A percentile compares a stretch with the other conserved stretches of the same genome.
Evolutionary conservation across 2,113 vertebrate genomes (phyloP).

Genomic region (Nematolebias whitei): DNA sequence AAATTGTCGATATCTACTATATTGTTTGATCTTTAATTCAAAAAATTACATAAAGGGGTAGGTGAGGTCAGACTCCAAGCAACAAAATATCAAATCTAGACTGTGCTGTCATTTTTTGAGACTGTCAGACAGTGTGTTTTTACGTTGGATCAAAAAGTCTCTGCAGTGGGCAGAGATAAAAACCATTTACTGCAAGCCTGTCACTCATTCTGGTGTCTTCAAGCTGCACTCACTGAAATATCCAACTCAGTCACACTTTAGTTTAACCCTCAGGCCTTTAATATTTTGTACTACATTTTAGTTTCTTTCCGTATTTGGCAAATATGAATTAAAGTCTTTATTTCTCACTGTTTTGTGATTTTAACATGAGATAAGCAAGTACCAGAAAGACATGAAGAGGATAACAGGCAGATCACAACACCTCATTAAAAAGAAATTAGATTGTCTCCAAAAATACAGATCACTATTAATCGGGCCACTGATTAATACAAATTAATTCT

Average conservation of each 20-base stretch:
- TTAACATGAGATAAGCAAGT: not conserved
- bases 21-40: too few relatives aligned
- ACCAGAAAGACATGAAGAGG: conserved; percentile 29
- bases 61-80: conserved; percentile 10
- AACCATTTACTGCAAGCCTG: conserved; percentile 34
- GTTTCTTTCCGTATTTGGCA: not conserved
- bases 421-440: conserved; percentile 65
- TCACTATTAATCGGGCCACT: conserved; percentile 61
- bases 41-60: too few relatives aligned
- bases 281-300: conserved; percentile 19
- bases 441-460: conserved; percentile 65
- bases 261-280: conserved; percentile 15
- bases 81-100: conserved; percentile 27
- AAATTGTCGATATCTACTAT: too few relatives aligned
- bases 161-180: conserved; percentile 27
- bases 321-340: not conserved
- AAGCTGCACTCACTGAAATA: conserved; percentile 36
- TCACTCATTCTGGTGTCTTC: conserved; percentile 49
- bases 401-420: conserved; percentile 59
- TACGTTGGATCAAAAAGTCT: conserved; percentile 34
- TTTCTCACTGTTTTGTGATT: not conserved
- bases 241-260: conserved; percentile 20
- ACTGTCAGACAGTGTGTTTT: conserved; percentile 44
- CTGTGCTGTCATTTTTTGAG: conserved; percentile 24
- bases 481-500: conserved; percentile 66